Percentiles rank a stretch among this genome's conserved stretches.
These are phyloP conservation scores for Lasioglossum leucozonium DNA, from an alignment of 2,888 invertebrate species.

Conservation along the genomic window DNA sequence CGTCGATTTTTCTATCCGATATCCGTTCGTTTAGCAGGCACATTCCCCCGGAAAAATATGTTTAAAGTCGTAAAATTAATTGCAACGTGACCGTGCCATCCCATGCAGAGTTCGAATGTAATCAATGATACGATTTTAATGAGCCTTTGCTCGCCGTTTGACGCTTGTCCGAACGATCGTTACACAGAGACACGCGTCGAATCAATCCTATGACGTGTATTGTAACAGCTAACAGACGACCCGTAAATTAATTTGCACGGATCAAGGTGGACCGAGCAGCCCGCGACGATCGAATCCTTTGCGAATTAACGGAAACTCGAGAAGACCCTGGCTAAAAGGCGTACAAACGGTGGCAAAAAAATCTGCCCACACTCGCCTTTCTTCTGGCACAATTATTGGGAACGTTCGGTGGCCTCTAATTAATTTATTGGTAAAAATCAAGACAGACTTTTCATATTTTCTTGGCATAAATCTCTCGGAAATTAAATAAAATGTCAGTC, in stretches of 20 bases:
- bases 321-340: not conserved
- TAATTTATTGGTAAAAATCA: not conserved
- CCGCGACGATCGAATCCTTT: not conserved
- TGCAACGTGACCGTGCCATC: not conserved
- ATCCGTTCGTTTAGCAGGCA: not conserved
- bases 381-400: not conserved
- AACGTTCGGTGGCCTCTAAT: not conserved
- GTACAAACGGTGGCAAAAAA: not conserved
- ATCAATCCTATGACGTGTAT: constrained; percentile 24
- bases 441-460: not conserved
- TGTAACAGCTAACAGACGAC: constrained; percentile 38
- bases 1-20: not conserved
- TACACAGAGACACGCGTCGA: constrained; percentile 17
- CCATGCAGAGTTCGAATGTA: constrained; percentile 2
- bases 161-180: constrained; percentile 21
- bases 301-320: not conserved
- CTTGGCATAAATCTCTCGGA: not conserved
- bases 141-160: constrained; percentile 32
- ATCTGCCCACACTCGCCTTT: no score
- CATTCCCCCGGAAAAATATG: not conserved
- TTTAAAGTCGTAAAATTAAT: not conserved
- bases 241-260: constrained; percentile 30
- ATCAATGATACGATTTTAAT: constrained; percentile 32
- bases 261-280: constrained; percentile 16
- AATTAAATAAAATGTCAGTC: no score